Evolutionary conservation across 2,888 invertebrate species (phyloP).

Genomic region (Eupithecia subumbrata): DNA sequence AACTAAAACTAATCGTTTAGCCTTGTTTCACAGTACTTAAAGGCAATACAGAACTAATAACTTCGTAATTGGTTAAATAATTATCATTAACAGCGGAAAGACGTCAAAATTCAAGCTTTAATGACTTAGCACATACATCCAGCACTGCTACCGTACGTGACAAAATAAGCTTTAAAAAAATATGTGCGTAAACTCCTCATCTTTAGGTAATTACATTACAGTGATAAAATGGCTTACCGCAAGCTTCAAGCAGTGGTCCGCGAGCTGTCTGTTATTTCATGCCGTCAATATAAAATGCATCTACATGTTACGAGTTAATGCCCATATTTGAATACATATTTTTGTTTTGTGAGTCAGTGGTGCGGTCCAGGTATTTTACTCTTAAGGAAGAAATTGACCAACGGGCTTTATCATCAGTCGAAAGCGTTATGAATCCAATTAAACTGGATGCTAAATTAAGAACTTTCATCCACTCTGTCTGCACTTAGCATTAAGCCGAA

Average conservation of each 20-base stretch:
- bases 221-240: not conserved
- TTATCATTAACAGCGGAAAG: not conserved
- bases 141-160: not conserved
- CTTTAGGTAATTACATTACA: too few relatives aligned
- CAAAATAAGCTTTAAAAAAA: not conserved
- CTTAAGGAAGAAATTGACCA: not conserved
- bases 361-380: not conserved
- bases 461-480: not conserved
- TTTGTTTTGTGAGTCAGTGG: not conserved
- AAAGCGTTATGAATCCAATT: not conserved
- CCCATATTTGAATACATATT: not conserved
- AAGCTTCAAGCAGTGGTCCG: not conserved
- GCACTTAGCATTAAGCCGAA: not conserved
- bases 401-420: not conserved
- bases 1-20: conserved; percentile 59
- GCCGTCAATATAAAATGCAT: not conserved
- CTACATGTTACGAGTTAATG: not conserved
- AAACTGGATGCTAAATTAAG: not conserved
- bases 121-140: not conserved
- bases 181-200: too few relatives aligned
- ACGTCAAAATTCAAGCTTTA: not conserved
- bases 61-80: conserved; percentile 35
- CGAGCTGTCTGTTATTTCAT: not conserved
- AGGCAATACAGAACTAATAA: conserved; percentile 41
- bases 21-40: conserved; percentile 45